phyloP scores from a whole-genome alignment of 2,888 invertebrate genomes.

The Tipula unca region DNA sequence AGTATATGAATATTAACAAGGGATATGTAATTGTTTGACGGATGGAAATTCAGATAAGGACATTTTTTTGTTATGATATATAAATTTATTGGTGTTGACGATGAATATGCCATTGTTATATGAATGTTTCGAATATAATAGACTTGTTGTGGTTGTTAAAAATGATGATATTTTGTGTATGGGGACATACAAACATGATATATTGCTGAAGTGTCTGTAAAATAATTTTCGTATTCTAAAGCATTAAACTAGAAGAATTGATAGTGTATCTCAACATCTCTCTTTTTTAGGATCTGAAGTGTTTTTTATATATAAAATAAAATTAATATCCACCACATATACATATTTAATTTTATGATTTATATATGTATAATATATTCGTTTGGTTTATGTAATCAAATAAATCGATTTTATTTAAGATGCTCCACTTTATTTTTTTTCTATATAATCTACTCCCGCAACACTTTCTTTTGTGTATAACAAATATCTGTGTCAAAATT shows the following conservation, averaged over 20 bases:
- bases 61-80: not conserved
- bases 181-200: not conserved
- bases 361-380: too few species aligned
- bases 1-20: not conserved
- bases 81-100: not conserved
- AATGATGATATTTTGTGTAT: not conserved
- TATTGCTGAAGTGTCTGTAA: not conserved
- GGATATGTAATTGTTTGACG: not conserved
- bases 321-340: not conserved
- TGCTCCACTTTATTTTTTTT: not conserved
- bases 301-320: not conserved
- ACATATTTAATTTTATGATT: not conserved
- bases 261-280: not conserved
- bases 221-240: not conserved
- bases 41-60: not conserved
- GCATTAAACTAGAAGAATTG: not conserved
- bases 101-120: not conserved
- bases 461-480: not conserved
- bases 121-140: not conserved
- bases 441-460: not conserved
- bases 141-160: not conserved
- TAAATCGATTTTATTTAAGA: not conserved
- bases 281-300: not conserved
- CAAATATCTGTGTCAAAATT: not conserved
- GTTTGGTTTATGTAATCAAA: not conserved